phyloP scores from a whole-genome alignment of 2,113 vertebrate species.

The Lepus timidus region DNA sequence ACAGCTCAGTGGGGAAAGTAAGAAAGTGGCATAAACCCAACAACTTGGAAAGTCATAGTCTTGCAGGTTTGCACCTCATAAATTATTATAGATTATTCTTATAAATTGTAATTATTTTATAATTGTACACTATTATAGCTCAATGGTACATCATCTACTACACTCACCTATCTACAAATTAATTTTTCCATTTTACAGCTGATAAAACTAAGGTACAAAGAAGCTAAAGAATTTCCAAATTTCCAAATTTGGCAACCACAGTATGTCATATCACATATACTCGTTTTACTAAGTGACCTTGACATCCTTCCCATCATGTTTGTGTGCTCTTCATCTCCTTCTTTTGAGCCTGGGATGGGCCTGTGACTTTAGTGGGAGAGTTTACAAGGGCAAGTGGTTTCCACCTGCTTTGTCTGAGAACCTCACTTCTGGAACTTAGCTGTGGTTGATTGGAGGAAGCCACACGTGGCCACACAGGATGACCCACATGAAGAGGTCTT shows the following conservation, averaged over 20 bases:
- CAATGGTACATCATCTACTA: background rate
- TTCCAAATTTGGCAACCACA: background rate
- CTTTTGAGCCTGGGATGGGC: background rate
- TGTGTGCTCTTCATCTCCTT: background rate
- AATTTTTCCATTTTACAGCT: background rate
- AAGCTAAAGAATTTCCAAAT: conserved; percentile 1
- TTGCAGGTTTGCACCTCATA: background rate
- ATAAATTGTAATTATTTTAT: too few species aligned
- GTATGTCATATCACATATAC: background rate
- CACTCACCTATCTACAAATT: background rate
- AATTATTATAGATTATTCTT: background rate
- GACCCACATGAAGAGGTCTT: background rate
- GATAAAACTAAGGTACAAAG: background rate
- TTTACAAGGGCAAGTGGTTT: background rate
- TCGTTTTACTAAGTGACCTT: background rate
- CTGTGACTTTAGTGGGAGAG: background rate
- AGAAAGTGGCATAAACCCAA: background rate
- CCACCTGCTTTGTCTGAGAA: background rate
- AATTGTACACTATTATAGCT: background rate
- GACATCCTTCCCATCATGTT: background rate
- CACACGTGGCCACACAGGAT: background rate
- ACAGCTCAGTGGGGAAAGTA: background rate
- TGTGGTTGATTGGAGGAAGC: background rate
- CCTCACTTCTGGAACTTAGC: background rate
- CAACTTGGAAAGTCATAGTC: background rate